These are phyloP conservation scores for Gallinago paraguaiae DNA, from an alignment of 2,113 vertebrate species.

Conservation along the genomic window DNA sequence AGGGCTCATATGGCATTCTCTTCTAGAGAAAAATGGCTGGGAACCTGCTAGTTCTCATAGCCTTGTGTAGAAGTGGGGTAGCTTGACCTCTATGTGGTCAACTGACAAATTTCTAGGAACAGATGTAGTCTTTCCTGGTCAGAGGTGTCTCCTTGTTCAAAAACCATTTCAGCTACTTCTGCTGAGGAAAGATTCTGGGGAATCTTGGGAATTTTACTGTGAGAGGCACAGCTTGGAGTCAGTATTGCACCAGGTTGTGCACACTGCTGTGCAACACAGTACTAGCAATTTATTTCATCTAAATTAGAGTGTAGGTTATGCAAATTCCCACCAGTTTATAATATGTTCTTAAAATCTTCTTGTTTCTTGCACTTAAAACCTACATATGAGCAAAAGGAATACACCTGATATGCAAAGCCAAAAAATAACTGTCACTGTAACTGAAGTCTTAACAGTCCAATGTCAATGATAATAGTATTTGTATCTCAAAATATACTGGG, in stretches of 20 bases:
- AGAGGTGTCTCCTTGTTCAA: neutral
- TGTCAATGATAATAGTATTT: neutral
- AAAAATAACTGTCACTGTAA: neutral
- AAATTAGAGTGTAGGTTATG: neutral
- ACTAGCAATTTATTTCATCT: neutral
- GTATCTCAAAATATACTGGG: neutral
- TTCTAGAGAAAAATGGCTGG: neutral
- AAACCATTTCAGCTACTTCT: accelerated
- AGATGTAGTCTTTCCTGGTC: neutral
- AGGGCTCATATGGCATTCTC: neutral
- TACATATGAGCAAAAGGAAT: neutral
- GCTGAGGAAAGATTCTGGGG: neutral
- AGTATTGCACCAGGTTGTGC: neutral
- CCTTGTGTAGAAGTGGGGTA: accelerated
- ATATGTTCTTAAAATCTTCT: neutral
- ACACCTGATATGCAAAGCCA: neutral
- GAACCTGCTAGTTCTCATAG: neutral
- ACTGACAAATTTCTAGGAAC: neutral
- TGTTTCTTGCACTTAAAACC: neutral
- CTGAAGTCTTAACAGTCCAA: neutral
- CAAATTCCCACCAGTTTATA: neutral
- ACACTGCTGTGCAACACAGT: neutral
- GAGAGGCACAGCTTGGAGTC: neutral
- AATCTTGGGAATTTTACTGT: neutral
- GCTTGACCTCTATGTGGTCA: neutral